Percentiles rank a stretch among this genome's conserved stretches.
Evolutionary conservation across 2,113 vertebrate genomes (phyloP).

Genomic region (Nothocercus nigrocapillus): DNA sequence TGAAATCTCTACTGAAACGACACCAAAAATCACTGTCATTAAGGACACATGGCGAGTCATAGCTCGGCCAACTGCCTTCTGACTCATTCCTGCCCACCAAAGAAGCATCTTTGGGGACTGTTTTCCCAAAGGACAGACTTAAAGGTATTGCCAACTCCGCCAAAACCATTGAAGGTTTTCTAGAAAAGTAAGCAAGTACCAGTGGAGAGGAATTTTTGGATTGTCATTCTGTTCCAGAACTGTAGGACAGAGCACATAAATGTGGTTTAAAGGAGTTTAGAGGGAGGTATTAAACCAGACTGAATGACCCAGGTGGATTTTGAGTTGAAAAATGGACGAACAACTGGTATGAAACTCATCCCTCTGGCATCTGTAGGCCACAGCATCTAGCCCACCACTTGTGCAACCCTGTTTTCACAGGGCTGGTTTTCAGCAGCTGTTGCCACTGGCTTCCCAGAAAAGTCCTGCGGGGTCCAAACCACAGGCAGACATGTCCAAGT

Average conservation of each 20-base stretch:
- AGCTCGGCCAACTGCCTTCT: not conserved
- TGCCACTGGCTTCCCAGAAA: not conserved
- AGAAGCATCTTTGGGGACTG: not conserved
- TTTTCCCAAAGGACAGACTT: not conserved
- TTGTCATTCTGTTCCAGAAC: accelerated
- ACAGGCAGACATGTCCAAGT: accelerated
- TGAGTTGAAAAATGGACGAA: not conserved
- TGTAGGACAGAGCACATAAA: not conserved
- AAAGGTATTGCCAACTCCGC: not conserved
- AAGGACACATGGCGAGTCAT: not conserved
- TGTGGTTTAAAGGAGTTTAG: not conserved
- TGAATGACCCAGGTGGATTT: not conserved
- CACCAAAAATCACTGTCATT: not conserved
- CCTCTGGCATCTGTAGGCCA: not conserved
- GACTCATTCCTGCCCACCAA: not conserved
- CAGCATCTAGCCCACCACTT: not conserved
- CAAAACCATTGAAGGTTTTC: not conserved
- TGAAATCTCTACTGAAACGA: not conserved
- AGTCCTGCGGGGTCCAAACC: not conserved
- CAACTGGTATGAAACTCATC: not conserved
- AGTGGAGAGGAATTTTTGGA: not conserved
- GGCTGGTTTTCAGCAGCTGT: not conserved
- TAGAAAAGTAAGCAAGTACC: not conserved
- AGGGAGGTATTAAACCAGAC: not conserved
- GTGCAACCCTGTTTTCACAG: not conserved